These are phyloP conservation scores for Teleogryllus oceanicus DNA, from an alignment of 2,888 invertebrate genomes.

Conservation along the genomic window DNA sequence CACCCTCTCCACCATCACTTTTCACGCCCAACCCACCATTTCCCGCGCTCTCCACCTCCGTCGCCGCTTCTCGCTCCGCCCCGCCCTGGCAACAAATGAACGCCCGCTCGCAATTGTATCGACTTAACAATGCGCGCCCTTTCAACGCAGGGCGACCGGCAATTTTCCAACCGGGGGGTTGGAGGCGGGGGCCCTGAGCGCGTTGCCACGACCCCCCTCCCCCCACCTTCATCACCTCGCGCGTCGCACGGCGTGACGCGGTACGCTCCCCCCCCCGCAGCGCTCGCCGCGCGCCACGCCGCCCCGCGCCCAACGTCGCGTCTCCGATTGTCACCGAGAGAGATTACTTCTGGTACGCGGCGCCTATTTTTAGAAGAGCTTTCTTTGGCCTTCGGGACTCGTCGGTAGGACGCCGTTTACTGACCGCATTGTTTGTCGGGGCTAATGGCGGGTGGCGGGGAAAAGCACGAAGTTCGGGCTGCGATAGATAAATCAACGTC, in stretches of 20 bases:
- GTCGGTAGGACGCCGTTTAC: background rate
- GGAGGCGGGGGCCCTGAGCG: background rate
- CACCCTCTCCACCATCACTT: no score
- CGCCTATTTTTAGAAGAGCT: constrained; percentile 7
- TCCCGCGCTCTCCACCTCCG: no score
- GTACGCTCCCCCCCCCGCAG: background rate
- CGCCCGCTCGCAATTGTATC: background rate
- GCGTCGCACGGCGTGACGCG: background rate
- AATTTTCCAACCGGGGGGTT: background rate
- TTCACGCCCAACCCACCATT: no score
- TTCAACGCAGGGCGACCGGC: constrained; percentile 1
- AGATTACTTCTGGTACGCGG: background rate
- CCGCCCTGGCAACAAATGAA: background rate
- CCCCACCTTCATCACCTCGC: background rate
- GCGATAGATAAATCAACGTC: background rate
- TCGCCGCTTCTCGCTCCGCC: background rate
- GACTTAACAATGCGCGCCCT: constrained; percentile 18
- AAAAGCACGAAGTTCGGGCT: background rate
- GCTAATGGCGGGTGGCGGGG: background rate
- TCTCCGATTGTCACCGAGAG: background rate
- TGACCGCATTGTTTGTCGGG: constrained; percentile 3
- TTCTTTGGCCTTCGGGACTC: background rate
- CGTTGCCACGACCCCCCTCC: background rate
- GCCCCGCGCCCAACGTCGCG: background rate
- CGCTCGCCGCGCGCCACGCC: no score